Percentiles rank a stretch among this genome's conserved stretches.
phyloP scores from a whole-genome alignment of 2,113 vertebrate genomes.

The Trematomus loennbergii region DNA sequence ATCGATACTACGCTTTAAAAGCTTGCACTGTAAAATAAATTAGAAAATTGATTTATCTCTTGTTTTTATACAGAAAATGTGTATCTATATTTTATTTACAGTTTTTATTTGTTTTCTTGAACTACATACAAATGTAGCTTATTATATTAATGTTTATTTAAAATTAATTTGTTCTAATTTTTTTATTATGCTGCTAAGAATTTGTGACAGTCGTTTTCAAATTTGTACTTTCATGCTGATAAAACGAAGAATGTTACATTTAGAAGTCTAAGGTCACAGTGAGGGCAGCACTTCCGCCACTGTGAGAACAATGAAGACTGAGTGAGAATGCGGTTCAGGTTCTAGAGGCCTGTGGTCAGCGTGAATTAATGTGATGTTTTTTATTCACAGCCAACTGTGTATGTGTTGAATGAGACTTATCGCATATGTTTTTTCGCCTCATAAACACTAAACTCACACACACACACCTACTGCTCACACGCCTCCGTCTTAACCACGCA shows the following conservation, averaged over 20 bases:
- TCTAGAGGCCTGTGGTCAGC: conserved; percentile 36
- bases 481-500: conserved; percentile 50
- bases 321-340: conserved; percentile 4
- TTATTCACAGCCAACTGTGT: conserved; percentile 30
- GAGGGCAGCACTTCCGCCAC: neutral
- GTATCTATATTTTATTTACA: no score
- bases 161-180: no score
- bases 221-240: neutral
- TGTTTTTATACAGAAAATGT: no score
- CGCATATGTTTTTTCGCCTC: conserved; percentile 37
- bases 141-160: no score
- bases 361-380: conserved; percentile 36
- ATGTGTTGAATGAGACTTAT: conserved; percentile 45
- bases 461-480: conserved; percentile 48
- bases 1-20: neutral
- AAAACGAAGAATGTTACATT: neutral
- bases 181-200: no score
- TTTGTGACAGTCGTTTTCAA: no score
- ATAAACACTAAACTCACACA: conserved; percentile 40
- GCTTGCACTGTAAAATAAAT: no score
- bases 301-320: neutral
- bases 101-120: no score
- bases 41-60: no score
- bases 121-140: no score
- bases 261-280: conserved; percentile 4